Base-by-base conservation (phyloP, 2,797 vertebrate genomes). In the Notolepis coatsorum region DNA sequence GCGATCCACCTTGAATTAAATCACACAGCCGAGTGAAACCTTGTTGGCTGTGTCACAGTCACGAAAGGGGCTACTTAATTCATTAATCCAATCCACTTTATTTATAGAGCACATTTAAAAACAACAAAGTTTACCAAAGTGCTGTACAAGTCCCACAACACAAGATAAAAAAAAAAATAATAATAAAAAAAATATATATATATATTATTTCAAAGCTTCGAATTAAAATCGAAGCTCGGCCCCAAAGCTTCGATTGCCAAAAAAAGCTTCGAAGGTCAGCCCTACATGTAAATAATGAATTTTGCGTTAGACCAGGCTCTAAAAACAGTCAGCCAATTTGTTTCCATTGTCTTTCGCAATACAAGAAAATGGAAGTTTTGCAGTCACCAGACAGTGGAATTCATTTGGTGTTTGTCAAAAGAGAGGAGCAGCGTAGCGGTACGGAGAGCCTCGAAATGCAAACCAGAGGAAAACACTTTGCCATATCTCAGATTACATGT, bases 401-500 rank as follows among this genome's bases (percentile, higher is more conserved):
- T 62, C 28, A 66, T 62, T 67, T 39, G 35, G 25, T 45, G 55
- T 64, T 43, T 71, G 25, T 63, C 24, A 33, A 38, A 67, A 70
- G 18, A 65, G 53, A 17, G 62, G 35, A 13, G 30, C 39, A 58
- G 43, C 48, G 0, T 23, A 39, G 2, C 25, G 54, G 49, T 15
- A 35, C 9, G 7, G 50, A 60, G 38, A 68, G 51, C 15, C 27
- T 64, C 21, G 33, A 71, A 74, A 81, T 70, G 53, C 53, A 70
- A 75, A 79, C 61, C 73, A 79, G 64, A 80, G 49, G 47, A 73
- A 59, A 65, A 75, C 52, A 41, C 43, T 53, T 61, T 42, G 49
- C 65, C 35, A 25, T 30, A 73, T 75, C 71, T 77, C 65, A 61
- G 53, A 75, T 73, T 66, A 68, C 62, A 64, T 54, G 62, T 77